Evolutionary conservation across 2,888 invertebrate species (phyloP), one percentile per base, ranked within the genome.

Genomic region (Colostygia pectinataria): DNA sequence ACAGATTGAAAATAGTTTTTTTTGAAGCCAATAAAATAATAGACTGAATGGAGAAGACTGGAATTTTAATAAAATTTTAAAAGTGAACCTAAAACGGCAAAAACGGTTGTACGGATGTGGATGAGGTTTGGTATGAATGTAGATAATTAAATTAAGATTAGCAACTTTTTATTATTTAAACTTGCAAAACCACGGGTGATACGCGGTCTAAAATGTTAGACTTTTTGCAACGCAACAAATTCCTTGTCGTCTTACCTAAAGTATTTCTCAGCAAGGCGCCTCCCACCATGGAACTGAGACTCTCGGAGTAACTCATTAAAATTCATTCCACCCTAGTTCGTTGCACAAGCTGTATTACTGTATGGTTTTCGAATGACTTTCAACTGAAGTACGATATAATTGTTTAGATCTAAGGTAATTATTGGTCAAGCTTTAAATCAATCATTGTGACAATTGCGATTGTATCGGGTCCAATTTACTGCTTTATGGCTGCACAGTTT

Each of bases 211-310:
- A n/a, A n/a, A n/a, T n/a, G n/a, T n/a, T n/a, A n/a, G n/a, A n/a
- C n/a, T n/a, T 29, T 63, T 2, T 36, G 7, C 6, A 33, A 5
- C 10, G 7, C 14, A 38, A 28, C 15, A 2, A 15, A 39, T 12
- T 13, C 12, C 12, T 13, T 29, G 4, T 12, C 7, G 5, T 13
- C 32, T 52, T 24, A 82, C 83, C 78, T 75, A 49, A 65, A 65
- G 18, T 61, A 63, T 12, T 60, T 58, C 9, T 73, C 74, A 4
- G 66, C 65, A 3, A 83, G 68, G 23, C 75, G 65, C 13, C 64
- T 66, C 0, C 77, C 68, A 0, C 82, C 83, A 42, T 82, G 83
- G 8, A 83, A 74, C 45, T 83, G 82, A 0, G 76, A 67, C 38
- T 72, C 60, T 10, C 59, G 61, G 5, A 80, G 39, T 33, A 79